These are phyloP conservation scores for Oryzias curvinotus DNA, from an alignment of 2,113 vertebrate species.

Conservation along the genomic window DNA sequence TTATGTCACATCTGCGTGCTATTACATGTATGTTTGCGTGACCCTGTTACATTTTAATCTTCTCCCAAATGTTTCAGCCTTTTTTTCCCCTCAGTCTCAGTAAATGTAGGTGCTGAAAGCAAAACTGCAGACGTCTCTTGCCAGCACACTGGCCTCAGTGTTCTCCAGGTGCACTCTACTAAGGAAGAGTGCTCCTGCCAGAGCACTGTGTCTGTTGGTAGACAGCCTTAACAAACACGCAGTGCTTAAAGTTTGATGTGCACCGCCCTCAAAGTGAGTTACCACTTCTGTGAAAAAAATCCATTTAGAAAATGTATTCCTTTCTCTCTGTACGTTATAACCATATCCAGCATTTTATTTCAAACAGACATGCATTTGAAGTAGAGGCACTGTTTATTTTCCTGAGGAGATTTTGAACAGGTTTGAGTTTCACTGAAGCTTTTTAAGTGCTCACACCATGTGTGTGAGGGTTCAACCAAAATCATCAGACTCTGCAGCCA, in stretches of 20 bases:
- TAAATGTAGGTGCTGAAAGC: constrained; percentile 57
- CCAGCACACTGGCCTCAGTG: constrained; percentile 61
- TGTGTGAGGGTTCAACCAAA: constrained; percentile 42
- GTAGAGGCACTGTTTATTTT: constrained; percentile 63
- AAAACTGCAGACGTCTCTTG: constrained; percentile 45
- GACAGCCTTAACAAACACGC: constrained; percentile 66
- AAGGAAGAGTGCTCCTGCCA: constrained; percentile 40
- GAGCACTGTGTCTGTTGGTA: constrained; percentile 65
- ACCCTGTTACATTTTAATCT: constrained; percentile 2
- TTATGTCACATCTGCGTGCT: not conserved
- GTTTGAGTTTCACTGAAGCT: constrained; percentile 62
- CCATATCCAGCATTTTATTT: constrained; percentile 49
- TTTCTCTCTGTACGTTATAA: constrained; percentile 45
- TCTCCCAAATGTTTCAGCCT: constrained; percentile 25
- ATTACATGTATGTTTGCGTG: not conserved
- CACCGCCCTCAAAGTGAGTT: constrained; percentile 58
- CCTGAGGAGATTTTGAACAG: constrained; percentile 60
- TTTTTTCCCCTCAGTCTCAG: constrained; percentile 7
- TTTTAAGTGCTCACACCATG: constrained; percentile 53
- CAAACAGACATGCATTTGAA: constrained; percentile 67
- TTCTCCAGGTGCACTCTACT: constrained; percentile 70
- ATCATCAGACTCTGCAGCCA: constrained; percentile 45
- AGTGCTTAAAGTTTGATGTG: constrained; percentile 61
- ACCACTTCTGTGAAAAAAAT: constrained; percentile 51
- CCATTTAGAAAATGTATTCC: constrained; percentile 54